A percentile compares a stretch with the other conserved stretches of the same genome.
phyloP scores from a whole-genome alignment of 2,888 invertebrate species.

The Prionchulus punctatus region DNA sequence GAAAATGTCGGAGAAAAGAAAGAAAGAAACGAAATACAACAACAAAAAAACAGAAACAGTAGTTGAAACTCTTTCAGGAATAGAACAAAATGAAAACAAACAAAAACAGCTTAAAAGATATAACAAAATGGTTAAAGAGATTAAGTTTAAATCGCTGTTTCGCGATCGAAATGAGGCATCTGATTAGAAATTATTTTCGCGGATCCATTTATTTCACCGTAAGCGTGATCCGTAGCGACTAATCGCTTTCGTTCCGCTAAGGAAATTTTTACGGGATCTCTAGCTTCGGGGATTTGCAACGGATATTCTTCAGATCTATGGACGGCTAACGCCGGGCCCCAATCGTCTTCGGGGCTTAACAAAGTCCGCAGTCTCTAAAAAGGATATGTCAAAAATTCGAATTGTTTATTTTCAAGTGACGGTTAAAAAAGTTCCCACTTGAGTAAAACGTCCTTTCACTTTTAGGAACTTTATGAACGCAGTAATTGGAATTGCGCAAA shows the following conservation, averaged over 20 bases:
- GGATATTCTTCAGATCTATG: constrained; percentile 28
- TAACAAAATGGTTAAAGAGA: too few species aligned
- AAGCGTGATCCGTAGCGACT: neutral
- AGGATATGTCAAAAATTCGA: neutral
- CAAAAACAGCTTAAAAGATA: neutral
- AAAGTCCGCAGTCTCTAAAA: constrained; percentile 24
- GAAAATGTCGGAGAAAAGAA: too few species aligned
- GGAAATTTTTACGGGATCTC: constrained; percentile 14
- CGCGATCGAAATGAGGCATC: constrained; percentile 1
- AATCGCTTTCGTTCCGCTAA: neutral
- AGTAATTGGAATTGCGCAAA: constrained; percentile 51
- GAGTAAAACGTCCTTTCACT: constrained; percentile 24
- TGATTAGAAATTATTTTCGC: neutral
- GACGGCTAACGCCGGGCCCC: constrained; percentile 32
- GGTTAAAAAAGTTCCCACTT: constrained; percentile 17
- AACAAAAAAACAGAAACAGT: too few species aligned
- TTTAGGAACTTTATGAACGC: constrained; percentile 38
- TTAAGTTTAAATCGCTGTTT: constrained; percentile 7
- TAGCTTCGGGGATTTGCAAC: constrained; percentile 30
- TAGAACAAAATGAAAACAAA: too few species aligned
- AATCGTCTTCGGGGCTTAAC: constrained; percentile 28
- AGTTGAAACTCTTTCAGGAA: too few species aligned
- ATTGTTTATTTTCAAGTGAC: neutral
- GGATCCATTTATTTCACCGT: neutral
- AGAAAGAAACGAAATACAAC: too few species aligned